These are phyloP conservation scores for Zosterops hypoxanthus DNA, from an alignment of 2,113 vertebrate genomes.

Conservation along the genomic window DNA sequence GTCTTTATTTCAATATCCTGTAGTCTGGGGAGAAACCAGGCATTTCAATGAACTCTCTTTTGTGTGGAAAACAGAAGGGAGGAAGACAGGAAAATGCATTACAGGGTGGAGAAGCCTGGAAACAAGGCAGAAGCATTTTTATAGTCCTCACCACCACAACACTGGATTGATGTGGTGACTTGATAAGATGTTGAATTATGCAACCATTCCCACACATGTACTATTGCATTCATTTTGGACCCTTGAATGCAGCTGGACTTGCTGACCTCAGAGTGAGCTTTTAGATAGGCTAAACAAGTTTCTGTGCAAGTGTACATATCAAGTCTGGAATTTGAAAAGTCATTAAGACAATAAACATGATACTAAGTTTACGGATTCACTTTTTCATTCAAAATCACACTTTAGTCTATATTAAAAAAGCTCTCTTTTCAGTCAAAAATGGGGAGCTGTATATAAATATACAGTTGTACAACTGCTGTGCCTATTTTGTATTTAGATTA, in stretches of 20 bases:
- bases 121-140: background rate
- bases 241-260: background rate
- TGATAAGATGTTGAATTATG: background rate
- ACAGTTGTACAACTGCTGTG: conserved; percentile 40
- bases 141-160: background rate
- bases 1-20: background rate
- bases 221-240: background rate
- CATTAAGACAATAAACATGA: conserved; percentile 58
- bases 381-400: conserved; percentile 45
- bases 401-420: conserved; percentile 42
- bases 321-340: conserved; percentile 23
- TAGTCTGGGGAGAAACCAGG: background rate
- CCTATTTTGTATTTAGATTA: conserved; percentile 8
- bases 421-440: conserved; percentile 31
- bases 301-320: background rate
- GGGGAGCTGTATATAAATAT: conserved; percentile 25
- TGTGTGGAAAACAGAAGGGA: background rate
- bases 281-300: conserved; percentile 37
- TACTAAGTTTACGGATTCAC: conserved; percentile 38
- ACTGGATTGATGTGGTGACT: conserved; percentile 27
- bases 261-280: conserved; percentile 14
- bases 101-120: conserved; percentile 3
- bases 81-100: conserved; percentile 18
- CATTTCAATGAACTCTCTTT: background rate
- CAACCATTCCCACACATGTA: background rate